Conservation (phyloP, 1,140 invertebrate species). For the Plodia interpunctella region DNA sequence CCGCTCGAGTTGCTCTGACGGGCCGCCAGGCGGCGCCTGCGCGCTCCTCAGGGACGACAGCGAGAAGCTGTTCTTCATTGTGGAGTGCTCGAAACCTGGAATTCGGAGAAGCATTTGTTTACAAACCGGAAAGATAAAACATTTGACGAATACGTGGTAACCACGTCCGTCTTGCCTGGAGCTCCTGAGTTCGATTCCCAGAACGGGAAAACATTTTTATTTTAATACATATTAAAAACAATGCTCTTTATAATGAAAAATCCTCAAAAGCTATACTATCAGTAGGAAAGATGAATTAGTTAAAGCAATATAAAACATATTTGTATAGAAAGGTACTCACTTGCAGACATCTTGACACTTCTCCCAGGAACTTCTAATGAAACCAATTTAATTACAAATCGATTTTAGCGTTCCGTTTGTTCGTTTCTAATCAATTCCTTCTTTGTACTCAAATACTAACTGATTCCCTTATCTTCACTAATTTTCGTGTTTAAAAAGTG, state of each 20-base stretch:
- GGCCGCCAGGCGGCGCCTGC: constrained; percentile 53
- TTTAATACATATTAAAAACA: background rate
- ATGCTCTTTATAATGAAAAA: no score
- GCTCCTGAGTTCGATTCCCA: no score
- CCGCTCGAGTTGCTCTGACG: constrained; percentile 60
- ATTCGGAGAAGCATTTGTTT: constrained; percentile 11
- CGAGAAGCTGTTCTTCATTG: constrained; percentile 79
- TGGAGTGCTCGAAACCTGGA: constrained; percentile 78
- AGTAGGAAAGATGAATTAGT: constrained; percentile 16
- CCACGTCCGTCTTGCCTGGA: no score
- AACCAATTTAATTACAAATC: constrained; percentile 68
- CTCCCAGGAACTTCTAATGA: constrained; percentile 47
- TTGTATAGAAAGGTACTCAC: constrained; percentile 43
- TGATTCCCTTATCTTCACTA: constrained; percentile 43
- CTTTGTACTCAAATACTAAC: constrained; percentile 49
- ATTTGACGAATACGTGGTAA: no score
- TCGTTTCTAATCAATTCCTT: constrained; percentile 45
- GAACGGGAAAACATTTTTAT: no score
- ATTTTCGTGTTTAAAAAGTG: constrained; percentile 66
- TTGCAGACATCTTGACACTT: constrained; percentile 58
- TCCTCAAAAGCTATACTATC: no score
- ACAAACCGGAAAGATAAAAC: no score
- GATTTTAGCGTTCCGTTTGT: constrained; percentile 51
- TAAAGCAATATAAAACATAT: constrained; percentile 8
- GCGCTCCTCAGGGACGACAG: constrained; percentile 74